Evolutionary conservation across 2,888 invertebrate genomes (phyloP).

Genomic region (Epicampocera succincta): DNA sequence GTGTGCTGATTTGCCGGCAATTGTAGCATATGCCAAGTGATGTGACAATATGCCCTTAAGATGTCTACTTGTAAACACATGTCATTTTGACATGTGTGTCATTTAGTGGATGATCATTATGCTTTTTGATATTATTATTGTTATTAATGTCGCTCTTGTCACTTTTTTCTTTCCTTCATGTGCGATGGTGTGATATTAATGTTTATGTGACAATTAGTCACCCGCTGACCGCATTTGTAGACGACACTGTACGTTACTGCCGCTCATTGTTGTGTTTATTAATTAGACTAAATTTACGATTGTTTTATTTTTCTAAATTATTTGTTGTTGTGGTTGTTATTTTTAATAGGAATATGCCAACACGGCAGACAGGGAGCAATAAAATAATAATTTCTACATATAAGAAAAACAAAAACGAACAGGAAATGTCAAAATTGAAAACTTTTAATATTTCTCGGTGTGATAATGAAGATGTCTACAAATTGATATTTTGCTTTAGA

Average conservation of each 20-base stretch:
- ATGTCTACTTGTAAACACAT: conserved; percentile 68
- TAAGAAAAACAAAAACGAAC: conserved; percentile 33
- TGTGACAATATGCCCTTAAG: conserved; percentile 67
- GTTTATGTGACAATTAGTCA: conserved; percentile 70
- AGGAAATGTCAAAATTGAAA: conserved; percentile 54
- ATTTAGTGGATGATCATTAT: conserved; percentile 64
- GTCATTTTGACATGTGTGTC: conserved; percentile 64
- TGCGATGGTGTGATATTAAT: conserved; percentile 22
- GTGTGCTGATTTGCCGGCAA: conserved; percentile 19
- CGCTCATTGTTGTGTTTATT: conserved; percentile 49
- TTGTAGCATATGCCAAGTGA: conserved; percentile 65
- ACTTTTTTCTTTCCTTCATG: neutral
- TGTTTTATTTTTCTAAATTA: conserved; percentile 39
- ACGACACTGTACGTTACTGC: conserved; percentile 26
- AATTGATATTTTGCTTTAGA: neutral
- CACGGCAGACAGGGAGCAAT: conserved; percentile 4
- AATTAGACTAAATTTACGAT: conserved; percentile 59
- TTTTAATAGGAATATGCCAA: neutral
- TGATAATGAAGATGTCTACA: conserved; percentile 12
- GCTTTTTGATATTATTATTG: conserved; percentile 35
- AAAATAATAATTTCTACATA: neutral
- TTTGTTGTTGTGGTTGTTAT: conserved; percentile 15
- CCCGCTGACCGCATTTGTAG: conserved; percentile 64
- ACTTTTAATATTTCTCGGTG: conserved; percentile 1
- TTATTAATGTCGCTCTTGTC: conserved; percentile 39